phyloP scores from a whole-genome alignment of 2,797 vertebrate genomes.

The Myotis vivesi region DNA sequence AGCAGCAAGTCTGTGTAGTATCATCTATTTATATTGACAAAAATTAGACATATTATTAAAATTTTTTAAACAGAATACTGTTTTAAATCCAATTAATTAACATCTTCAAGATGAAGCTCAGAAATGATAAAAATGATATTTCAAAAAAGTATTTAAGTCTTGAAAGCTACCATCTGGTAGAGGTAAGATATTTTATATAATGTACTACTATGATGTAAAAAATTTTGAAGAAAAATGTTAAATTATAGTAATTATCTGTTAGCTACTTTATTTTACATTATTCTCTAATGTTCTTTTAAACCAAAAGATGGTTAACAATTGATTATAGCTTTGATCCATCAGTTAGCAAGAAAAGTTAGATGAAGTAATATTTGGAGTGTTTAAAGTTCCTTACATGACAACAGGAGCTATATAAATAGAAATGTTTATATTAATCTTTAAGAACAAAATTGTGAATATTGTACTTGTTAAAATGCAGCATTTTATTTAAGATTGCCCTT shows the following conservation, averaged over 20 bases:
- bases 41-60: constrained; percentile 74
- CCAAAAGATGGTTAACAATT: constrained; percentile 90
- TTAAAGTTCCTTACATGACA: not conserved
- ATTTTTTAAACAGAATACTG: constrained; percentile 58
- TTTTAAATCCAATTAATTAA: constrained; percentile 81
- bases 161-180: constrained; percentile 77
- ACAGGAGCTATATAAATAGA: not conserved
- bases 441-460: constrained; percentile 22
- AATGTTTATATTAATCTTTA: constrained; percentile 13
- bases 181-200: constrained; percentile 79
- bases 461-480: not conserved
- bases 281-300: constrained; percentile 91
- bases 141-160: constrained; percentile 65
- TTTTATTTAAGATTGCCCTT: not conserved
- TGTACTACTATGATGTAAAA: constrained; percentile 72
- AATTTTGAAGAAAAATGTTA: constrained; percentile 79
- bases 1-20: constrained; percentile 34
- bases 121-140: constrained; percentile 77
- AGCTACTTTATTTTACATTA: constrained; percentile 86
- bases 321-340: constrained; percentile 89
- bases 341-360: constrained; percentile 83
- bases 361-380: not conserved
- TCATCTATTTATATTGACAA: constrained; percentile 14
- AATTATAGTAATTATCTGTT: constrained; percentile 82
- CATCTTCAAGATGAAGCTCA: constrained; percentile 75